Base-by-base conservation (phyloP, 2,797 vertebrate genomes). In the Mormyrops attenuatus region DNA sequence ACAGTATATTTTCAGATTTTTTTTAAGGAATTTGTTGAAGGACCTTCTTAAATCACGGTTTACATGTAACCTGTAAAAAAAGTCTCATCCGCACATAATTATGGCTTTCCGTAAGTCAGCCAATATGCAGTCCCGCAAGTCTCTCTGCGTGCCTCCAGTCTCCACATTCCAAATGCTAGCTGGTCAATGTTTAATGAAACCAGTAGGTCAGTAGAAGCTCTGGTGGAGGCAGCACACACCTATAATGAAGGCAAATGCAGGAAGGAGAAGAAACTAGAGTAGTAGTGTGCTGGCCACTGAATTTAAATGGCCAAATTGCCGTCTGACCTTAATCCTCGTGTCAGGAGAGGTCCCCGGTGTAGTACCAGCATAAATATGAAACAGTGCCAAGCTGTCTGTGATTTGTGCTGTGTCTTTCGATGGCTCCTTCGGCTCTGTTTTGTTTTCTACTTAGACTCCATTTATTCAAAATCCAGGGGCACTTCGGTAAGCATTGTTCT, bases 81-180 rank as follows among this genome's bases (percentile, higher is more conserved):
- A 89, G 20, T 8, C 38, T 73, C 69, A n/a, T n/a, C 85, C 57
- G 50, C 86, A 85, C 80, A 82, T 84, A 84, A 84, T 69, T 49
- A 88, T 11, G 26, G n/a, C 47, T 49, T 69, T 84, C 88, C 50
- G 41, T 44, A 41, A 69, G 85, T 88, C 86, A 49, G 52, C 53
- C 77, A 20, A 85, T 89, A 66, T 86, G 47, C 57, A 13, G 41
- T 26, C 30, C 82, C 9, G 44, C 15, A 87, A 17, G 69, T 52
- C 34, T 22, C 3, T 34, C 63, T 34, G 6, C 34, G 7, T 63
- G 22, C 80, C 38, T 69, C 60, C 20, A 13, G 49, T 86, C 80
- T 66, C 82, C 66, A 53, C 34, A 88, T 84, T 84, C 63, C 22
- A 88, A 88, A 91, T 90, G 89, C 86, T 88, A 89, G 20, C 34